These are phyloP conservation scores for Pantherophis vulpinus DNA, from an alignment of 2,797 vertebrate genomes.

Conservation along the genomic window DNA sequence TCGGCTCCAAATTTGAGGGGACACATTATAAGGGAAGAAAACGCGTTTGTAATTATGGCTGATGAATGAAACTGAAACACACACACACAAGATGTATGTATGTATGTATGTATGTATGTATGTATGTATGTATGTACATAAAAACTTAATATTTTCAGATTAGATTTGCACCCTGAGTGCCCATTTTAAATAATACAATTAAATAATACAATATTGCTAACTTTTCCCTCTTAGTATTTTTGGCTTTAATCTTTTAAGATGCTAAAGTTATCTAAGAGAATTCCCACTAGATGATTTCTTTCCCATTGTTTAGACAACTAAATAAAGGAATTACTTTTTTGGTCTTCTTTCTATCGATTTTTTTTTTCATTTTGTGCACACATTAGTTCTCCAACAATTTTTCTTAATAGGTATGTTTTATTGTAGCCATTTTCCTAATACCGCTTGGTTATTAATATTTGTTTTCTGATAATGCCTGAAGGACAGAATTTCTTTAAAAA, in stretches of 20 bases:
- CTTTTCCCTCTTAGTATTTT: neutral
- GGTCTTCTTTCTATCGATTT: slow-evolving; percentile 41
- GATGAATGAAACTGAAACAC: neutral
- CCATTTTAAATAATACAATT: neutral
- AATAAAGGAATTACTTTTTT: slow-evolving; percentile 28
- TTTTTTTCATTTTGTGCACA: slow-evolving; percentile 34
- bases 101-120: neutral
- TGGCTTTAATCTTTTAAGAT: neutral
- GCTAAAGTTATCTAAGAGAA: neutral
- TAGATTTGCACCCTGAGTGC: neutral
- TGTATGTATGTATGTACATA: neutral
- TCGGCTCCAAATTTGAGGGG: neutral
- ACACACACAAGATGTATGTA: neutral
- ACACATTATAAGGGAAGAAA: neutral
- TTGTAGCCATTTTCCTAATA: slow-evolving; percentile 15
- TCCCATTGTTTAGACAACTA: slow-evolving; percentile 15
- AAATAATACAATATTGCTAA: neutral
- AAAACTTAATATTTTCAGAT: neutral
- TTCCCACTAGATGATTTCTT: slow-evolving; percentile 7
- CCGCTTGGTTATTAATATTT: slow-evolving; percentile 39
- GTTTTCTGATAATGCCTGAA: slow-evolving; percentile 56
- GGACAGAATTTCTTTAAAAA: slow-evolving; percentile 51
- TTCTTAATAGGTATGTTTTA: slow-evolving; percentile 17
- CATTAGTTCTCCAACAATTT: slow-evolving; percentile 34
- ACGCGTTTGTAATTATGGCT: neutral